These are phyloP conservation scores for Pseudomyrmex concolor DNA, from an alignment of 1,140 invertebrate species.

Conservation along the genomic window DNA sequence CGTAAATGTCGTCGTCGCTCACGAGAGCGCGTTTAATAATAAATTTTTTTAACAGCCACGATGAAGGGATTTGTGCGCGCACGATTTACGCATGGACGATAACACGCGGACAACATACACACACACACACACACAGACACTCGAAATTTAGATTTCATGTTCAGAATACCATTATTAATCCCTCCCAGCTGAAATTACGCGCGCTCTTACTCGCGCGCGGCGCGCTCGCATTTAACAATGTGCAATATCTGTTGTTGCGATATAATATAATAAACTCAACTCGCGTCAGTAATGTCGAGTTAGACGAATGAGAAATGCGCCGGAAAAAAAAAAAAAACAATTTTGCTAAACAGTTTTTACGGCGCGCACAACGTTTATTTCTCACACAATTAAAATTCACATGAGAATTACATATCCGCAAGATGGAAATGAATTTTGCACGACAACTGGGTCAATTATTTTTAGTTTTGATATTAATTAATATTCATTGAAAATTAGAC, in stretches of 20 bases:
- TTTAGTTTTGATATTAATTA: conserved; percentile 15
- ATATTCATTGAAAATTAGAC: background rate
- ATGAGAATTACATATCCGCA: conserved; percentile 5
- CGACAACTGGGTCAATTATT: background rate
- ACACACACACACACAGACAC: background rate
- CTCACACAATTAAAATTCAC: background rate
- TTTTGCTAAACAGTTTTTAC: background rate
- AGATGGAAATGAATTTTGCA: conserved; percentile 9
- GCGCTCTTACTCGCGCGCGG: conserved; percentile 27
- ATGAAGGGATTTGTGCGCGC: background rate
- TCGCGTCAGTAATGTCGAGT: conserved; percentile 30
- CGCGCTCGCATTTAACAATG: conserved; percentile 20
- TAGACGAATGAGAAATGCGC: conserved; percentile 17
- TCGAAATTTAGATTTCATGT: conserved; percentile 40
- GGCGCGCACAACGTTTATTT: background rate
- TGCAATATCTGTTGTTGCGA: conserved; percentile 20
- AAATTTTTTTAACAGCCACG: conserved; percentile 32
- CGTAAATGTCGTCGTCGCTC: background rate
- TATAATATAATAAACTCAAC: conserved; percentile 50
- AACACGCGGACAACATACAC: conserved; percentile 3
- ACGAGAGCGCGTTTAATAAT: conserved; percentile 32
- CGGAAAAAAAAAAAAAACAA: conserved; percentile 8
- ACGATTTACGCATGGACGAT: conserved; percentile 10
- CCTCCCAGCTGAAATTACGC: conserved; percentile 30
- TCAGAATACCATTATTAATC: conserved; percentile 51